Conservation (phyloP, 2,113 vertebrate genomes). For the Odocoileus hemionus region DNA sequence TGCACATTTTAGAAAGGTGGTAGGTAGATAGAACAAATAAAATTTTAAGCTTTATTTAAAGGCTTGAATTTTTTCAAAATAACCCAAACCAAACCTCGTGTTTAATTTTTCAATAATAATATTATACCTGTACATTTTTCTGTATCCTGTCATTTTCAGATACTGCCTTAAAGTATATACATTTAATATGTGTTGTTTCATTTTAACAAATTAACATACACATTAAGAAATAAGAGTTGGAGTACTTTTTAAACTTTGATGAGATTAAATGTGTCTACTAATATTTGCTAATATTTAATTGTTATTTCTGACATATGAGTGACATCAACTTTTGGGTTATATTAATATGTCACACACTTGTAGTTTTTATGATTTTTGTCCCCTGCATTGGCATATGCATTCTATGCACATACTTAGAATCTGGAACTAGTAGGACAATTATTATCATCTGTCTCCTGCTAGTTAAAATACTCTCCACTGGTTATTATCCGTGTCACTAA, state of each 20-base stretch:
- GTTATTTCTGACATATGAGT: not conserved
- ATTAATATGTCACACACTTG: not conserved
- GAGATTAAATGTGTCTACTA: not conserved
- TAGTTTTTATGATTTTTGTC: not conserved
- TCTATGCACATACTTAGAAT: not conserved
- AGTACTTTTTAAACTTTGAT: conserved; percentile 21
- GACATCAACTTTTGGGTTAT: not conserved
- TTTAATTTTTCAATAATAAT: conserved; percentile 29
- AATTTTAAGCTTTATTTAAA: conserved; percentile 12
- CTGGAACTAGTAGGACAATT: not conserved
- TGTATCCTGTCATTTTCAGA: not conserved
- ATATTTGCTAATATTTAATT: not conserved
- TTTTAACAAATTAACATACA: not conserved
- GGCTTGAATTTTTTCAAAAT: not conserved
- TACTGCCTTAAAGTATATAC: not conserved
- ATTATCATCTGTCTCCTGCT: not conserved
- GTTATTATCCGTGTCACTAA: not conserved
- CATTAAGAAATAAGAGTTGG: conserved; percentile 38
- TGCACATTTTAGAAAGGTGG: not conserved
- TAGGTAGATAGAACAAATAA: not conserved
- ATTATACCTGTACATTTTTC: not conserved
- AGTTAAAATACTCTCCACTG: not conserved
- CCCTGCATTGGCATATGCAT: not conserved
- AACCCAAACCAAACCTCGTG: not conserved
- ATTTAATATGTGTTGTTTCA: not conserved